phyloP scores from a whole-genome alignment of 2,888 invertebrate species.

The Neoascia interrupta region DNA sequence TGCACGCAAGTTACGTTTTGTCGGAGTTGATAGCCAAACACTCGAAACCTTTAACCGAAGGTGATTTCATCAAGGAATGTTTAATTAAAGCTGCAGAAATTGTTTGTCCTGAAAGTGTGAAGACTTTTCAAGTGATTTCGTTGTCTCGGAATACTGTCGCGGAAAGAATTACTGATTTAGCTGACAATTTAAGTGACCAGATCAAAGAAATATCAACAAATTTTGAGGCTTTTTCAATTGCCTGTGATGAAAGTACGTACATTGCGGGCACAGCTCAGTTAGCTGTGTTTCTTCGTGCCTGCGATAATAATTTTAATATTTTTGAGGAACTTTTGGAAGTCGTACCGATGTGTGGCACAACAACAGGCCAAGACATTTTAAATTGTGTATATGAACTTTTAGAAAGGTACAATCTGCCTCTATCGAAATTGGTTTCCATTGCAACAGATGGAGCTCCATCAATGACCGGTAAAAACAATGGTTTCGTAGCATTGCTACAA shows the following conservation, averaged over 20 bases:
- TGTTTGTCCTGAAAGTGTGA: slow-evolving; percentile 64
- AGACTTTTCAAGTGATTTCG: slow-evolving; percentile 65
- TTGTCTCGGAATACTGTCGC: slow-evolving; percentile 66
- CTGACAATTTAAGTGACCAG: slow-evolving; percentile 34
- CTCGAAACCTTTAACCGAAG: too few relatives aligned
- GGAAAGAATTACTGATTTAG: slow-evolving; percentile 31
- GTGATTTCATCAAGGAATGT: too few relatives aligned
- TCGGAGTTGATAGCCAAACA: neutral
- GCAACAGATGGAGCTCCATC: slow-evolving; percentile 71
- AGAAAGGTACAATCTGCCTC: slow-evolving; percentile 69
- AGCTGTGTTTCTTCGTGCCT: slow-evolving; percentile 58
- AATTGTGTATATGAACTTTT: slow-evolving; percentile 70
- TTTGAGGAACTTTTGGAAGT: slow-evolving; percentile 61
- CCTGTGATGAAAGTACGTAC: slow-evolving; percentile 61
- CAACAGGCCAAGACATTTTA: slow-evolving; percentile 69
- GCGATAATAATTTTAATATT: slow-evolving; percentile 56
- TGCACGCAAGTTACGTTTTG: slow-evolving; percentile 59
- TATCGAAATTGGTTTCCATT: slow-evolving; percentile 68
- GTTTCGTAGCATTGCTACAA: neutral
- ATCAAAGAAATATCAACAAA: slow-evolving; percentile 61
- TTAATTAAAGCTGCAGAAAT: neutral
- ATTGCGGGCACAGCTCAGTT: slow-evolving; percentile 44
- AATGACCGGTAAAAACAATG: slow-evolving; percentile 70
- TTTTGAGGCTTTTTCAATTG: slow-evolving; percentile 63
- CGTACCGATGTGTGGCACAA: slow-evolving; percentile 62